Evolutionary conservation across 2,888 invertebrate genomes (phyloP), one percentile per base, ranked within the genome.

Genomic region (Phasia obesa): DNA sequence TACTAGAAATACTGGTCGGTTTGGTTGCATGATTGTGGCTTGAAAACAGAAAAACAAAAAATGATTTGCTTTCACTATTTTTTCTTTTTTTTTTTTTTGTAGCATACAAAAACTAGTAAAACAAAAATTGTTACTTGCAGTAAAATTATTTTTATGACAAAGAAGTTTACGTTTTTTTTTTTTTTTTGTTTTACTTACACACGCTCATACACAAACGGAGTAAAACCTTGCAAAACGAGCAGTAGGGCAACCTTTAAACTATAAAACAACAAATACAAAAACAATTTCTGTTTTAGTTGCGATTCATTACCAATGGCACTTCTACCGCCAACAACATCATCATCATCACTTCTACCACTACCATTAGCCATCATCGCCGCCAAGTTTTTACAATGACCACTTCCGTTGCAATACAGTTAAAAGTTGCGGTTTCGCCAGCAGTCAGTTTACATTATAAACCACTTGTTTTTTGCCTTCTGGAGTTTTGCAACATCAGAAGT

Each of bases 371-470:
- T 47, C 71, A 55, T 64, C 25, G 44, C 62, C 74, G 53, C 70
- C 74, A 78, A 83, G 59, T 81, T 83, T 74, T 78, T 74, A 83
- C 78, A 78, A 78, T 78, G 82, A 83, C 78, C 82, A 83, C 70
- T 83, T 83, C 82, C 78, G 74, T 75, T 83, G 78, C 65, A 74
- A 75, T 57, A 59, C 65, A 75, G 64, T 69, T 64, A 74, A 83
- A 82, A 78, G 55, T 65, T 70, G 78, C 42, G 82, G 77, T 78
- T 57, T 69, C 42, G 51, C 71, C 49, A 64, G 31, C 64, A 67
- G 38, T 57, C 80, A 75, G 69, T 55, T 27, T 62, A 64, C 38
- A 70, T 83, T 83, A 51, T 21, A 59, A 74, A 69, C 81, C 78
- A 74, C 70, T 83, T 78, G 78, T 69, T 78, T 78, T 75, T 65